Base-by-base conservation (phyloP, 2,113 vertebrate species). In the Nyctereutes procyonoides region DNA sequence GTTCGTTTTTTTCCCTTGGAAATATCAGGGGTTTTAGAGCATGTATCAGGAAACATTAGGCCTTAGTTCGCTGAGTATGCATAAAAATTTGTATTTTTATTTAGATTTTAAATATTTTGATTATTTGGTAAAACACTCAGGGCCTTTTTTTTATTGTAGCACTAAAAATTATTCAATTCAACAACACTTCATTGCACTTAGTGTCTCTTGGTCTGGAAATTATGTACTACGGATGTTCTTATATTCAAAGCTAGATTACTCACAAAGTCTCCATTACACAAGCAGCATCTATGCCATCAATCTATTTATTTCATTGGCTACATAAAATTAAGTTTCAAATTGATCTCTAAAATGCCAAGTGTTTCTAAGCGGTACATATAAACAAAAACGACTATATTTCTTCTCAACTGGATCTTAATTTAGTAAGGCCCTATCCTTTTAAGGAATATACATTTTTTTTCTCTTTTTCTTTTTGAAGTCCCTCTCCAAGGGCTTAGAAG, bases 21-120 rank as follows among this genome's bases (percentile, higher is more conserved):
- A 88, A 43, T 38, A 69, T 79, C 20, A 88, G 4, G 92, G n/a
- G 5, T 58, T 76, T 89, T 77, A 82, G 8, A 56, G 8, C 2
- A 4, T 53, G 5, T 43, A 67, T 51, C 20, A 65, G 26, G 28
- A 81, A 35, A 62, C 5, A 22, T 81, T 76, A 90, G 13, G 48
- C 22, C 24, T 67, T n/a, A 76, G 19, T 76, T 89, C 92, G 30
- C 9, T 93, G 16, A 93, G 81, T 88, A 55, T 48, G 62, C 83
- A 48, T 86, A 74, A 88, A 77, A 85, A 3, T 86, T 67, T 81
- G 5, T 96, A 94, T 69, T 92, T 93, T 74, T 67, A 67, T 92
- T 95, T 28, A 38, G 26, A 69, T 69, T 94, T 85, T 90, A 77
- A 85, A 71, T 51, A 73, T 87, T 60, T 96, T 83, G 51, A n/a